A percentile compares a stretch with the other conserved stretches of the same genome.
Evolutionary conservation across 2,113 vertebrate genomes (phyloP).

Genomic region (Pygathrix nemaeus): DNA sequence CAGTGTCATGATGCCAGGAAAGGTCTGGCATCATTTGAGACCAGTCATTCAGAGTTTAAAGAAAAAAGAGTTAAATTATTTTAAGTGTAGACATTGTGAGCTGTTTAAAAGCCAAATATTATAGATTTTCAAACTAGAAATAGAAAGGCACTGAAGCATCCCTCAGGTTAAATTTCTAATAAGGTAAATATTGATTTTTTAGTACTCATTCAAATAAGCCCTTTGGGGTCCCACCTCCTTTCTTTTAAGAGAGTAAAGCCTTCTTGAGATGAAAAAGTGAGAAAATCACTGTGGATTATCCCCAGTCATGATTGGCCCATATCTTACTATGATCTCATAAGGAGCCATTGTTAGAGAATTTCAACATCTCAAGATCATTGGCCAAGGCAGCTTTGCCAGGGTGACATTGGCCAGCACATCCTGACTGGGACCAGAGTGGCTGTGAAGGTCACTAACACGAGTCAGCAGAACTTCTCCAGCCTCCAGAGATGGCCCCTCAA

Average conservation of each 20-base stretch:
- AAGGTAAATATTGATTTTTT: background rate
- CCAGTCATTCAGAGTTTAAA: background rate
- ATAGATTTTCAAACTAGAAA: background rate
- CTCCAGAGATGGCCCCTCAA: background rate
- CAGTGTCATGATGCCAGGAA: background rate
- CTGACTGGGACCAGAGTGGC: constrained; percentile 81
- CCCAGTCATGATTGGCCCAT: background rate
- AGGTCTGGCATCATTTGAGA: background rate
- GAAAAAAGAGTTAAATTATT: background rate
- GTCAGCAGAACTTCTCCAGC: background rate
- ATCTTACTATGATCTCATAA: background rate
- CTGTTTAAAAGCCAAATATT: background rate
- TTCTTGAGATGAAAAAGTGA: background rate
- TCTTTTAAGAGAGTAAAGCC: background rate
- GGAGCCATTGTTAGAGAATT: background rate
- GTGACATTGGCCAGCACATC: constrained; percentile 92
- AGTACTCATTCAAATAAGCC: background rate
- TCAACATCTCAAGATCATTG: constrained; percentile 91
- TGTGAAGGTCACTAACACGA: background rate
- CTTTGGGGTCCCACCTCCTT: background rate
- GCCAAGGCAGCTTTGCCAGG: constrained; percentile 94
- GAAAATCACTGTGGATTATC: background rate
- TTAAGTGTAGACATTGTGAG: background rate
- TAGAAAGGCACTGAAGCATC: background rate
- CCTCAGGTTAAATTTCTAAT: background rate